These are phyloP conservation scores for Oryctes rhinoceros DNA, from an alignment of 1,140 invertebrate species.

Conservation along the genomic window DNA sequence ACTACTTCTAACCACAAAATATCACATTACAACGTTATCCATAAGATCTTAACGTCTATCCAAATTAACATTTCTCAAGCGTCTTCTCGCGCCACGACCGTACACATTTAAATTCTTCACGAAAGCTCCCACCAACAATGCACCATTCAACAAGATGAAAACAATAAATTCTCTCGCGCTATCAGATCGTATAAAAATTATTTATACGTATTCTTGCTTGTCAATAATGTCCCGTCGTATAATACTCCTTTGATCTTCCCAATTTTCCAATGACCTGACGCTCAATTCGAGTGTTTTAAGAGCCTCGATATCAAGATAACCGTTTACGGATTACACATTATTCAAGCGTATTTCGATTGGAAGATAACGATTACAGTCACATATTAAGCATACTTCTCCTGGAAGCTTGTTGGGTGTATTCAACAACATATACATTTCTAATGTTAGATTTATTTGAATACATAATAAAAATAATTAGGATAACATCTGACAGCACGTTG, in stretches of 20 bases:
- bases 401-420: not conserved
- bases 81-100: not conserved
- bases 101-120: not conserved
- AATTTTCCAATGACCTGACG: not conserved
- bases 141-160: not conserved
- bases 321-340: constrained; percentile 8
- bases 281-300: constrained; percentile 11
- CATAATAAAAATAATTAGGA: constrained; percentile 19
- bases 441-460: constrained; percentile 2
- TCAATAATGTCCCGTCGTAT: constrained; percentile 3
- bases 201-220: not conserved
- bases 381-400: not conserved
- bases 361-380: constrained; percentile 7
- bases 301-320: constrained; percentile 12
- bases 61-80: constrained; percentile 1
- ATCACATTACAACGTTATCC: too few species aligned
- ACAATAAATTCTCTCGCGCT: not conserved
- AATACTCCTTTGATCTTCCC: not conserved
- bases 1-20: too few species aligned
- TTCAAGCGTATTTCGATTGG: not conserved
- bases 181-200: constrained; percentile 15
- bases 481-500: not conserved
- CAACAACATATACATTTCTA: not conserved
- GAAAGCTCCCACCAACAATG: not conserved
- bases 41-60: not conserved